Percentiles rank a stretch among this genome's conserved stretches.
These are phyloP conservation scores for Cremastinae sp. DNA, from an alignment of 2,888 invertebrate species.

Conservation along the genomic window DNA sequence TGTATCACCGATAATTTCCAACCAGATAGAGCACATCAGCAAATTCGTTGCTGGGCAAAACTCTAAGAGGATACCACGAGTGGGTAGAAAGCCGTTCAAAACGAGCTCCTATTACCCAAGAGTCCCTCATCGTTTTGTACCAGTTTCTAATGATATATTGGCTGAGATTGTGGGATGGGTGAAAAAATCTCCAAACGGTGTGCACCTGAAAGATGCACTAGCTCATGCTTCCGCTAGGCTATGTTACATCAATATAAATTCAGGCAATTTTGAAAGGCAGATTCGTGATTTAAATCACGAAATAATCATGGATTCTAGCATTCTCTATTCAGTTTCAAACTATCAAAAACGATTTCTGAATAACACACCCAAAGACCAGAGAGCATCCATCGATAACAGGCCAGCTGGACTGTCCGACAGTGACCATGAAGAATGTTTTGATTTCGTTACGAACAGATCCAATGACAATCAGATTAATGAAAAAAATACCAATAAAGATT, in stretches of 20 bases:
- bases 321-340: constrained; percentile 41
- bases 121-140: background rate
- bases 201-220: constrained; percentile 54
- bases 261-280: constrained; percentile 62
- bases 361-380: too few relatives aligned
- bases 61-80: background rate
- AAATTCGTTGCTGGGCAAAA: constrained; percentile 69
- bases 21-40: constrained; percentile 69
- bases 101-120: constrained; percentile 27
- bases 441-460: background rate
- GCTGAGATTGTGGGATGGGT: constrained; percentile 54
- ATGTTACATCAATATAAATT: constrained; percentile 33
- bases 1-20: constrained; percentile 64
- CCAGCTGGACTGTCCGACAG: background rate
- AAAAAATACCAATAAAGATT: background rate
- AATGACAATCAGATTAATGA: background rate
- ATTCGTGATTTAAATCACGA: constrained; percentile 63
- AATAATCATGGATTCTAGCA: constrained; percentile 38
- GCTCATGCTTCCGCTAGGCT: constrained; percentile 5
- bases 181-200: constrained; percentile 56
- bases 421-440: background rate
- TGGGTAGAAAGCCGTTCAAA: background rate
- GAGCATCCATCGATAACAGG: background rate
- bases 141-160: constrained; percentile 40
- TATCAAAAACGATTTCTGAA: background rate